Conservation (phyloP, 2,888 invertebrate genomes). For the Drosophila mulleri region DNA sequence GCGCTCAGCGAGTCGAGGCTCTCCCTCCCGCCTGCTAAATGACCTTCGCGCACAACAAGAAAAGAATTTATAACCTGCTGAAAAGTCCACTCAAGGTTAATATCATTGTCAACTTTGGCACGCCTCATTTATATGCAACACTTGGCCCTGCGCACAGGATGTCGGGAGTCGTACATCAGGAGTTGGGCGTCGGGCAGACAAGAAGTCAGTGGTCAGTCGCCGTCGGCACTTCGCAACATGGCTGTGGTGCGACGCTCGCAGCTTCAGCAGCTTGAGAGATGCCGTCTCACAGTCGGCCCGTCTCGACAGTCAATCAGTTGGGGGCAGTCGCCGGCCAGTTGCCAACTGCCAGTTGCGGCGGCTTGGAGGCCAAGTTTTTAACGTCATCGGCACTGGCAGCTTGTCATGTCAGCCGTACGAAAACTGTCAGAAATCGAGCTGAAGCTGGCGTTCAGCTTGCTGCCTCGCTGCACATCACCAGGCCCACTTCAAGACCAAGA, state of each 20-base stretch:
- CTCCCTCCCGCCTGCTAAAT: background rate
- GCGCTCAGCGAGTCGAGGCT: too few species aligned
- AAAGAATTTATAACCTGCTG: constrained; percentile 18
- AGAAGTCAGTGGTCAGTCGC: constrained; percentile 32
- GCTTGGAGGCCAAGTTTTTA: constrained; percentile 64
- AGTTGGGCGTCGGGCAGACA: constrained; percentile 14
- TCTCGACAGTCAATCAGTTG: constrained; percentile 66
- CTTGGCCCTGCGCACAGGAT: constrained; percentile 10
- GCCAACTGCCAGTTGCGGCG: background rate
- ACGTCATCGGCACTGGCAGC: constrained; percentile 78
- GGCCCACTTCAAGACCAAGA: constrained; percentile 8
- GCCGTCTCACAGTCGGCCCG: constrained; percentile 30
- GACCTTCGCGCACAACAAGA: constrained; percentile 35
- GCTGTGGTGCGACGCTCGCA: constrained; percentile 24
- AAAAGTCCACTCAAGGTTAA: constrained; percentile 70
- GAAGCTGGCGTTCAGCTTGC: constrained; percentile 46
- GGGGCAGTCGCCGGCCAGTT: constrained; percentile 26
- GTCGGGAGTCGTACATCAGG: constrained; percentile 5
- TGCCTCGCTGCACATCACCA: constrained; percentile 55
- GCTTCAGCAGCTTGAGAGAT: constrained; percentile 29
- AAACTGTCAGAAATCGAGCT: constrained; percentile 82
- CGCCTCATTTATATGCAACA: constrained; percentile 76
- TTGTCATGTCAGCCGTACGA: constrained; percentile 81
- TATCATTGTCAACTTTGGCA: constrained; percentile 77
- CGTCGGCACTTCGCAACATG: constrained; percentile 65